Percentiles rank a stretch among this genome's conserved stretches.
phyloP scores from a whole-genome alignment of 2,113 vertebrate genomes.

The Anas platyrhynchos region DNA sequence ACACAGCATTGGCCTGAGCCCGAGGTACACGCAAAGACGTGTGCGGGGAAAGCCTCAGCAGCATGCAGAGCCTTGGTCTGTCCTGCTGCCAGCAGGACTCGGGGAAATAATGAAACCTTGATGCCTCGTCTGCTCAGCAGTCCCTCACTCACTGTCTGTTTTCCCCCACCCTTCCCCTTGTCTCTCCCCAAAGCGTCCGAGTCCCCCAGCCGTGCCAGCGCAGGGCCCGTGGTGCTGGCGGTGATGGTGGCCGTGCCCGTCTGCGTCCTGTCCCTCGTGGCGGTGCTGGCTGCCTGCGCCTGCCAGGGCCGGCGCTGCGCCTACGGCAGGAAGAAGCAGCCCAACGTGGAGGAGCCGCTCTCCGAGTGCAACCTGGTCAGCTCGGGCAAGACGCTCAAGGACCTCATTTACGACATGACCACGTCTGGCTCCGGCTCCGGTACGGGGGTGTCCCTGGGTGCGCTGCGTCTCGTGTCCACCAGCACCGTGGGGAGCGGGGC shows the following conservation, averaged over 20 bases:
- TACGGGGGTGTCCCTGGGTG: constrained; percentile 44
- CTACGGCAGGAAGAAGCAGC: constrained; percentile 73
- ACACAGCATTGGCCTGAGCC: fast-evolving
- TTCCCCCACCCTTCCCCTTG: neutral
- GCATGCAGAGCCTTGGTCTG: fast-evolving
- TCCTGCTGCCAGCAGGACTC: fast-evolving
- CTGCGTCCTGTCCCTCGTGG: constrained; percentile 78
- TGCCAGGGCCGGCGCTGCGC: constrained; percentile 76
- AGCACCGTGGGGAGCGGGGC: neutral
- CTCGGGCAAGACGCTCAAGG: constrained; percentile 88
- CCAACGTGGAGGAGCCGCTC: constrained; percentile 85
- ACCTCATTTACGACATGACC: constrained; percentile 92
- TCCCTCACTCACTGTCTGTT: fast-evolving
- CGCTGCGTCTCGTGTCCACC: neutral
- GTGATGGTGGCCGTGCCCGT: constrained; percentile 81
- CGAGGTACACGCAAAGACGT: fast-evolving
- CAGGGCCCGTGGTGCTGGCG: constrained; percentile 75
- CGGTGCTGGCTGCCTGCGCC: constrained; percentile 72
- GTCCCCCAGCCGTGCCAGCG: constrained; percentile 52
- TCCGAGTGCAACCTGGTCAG: constrained; percentile 83
- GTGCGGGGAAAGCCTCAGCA: fast-evolving
- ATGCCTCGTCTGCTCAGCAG: fast-evolving
- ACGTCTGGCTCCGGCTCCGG: constrained; percentile 95
- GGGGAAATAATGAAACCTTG: fast-evolving
- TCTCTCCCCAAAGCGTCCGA: neutral